phyloP scores from a whole-genome alignment of 2,113 vertebrate species.

The Gila orcuttii region DNA sequence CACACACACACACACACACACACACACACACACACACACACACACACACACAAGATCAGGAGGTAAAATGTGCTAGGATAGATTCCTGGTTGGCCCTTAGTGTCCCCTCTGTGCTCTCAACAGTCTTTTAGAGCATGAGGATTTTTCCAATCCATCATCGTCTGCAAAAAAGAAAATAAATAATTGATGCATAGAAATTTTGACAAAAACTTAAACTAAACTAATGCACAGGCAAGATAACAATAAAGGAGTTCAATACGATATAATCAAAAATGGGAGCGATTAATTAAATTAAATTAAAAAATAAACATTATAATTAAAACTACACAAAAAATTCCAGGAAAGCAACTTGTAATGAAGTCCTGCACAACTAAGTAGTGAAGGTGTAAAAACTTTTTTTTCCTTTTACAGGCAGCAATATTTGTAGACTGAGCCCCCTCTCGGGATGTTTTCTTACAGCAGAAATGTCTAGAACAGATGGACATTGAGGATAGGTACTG shows the following conservation, averaged over 20 bases:
- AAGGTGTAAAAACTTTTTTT: not conserved
- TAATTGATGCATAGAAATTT: not conserved
- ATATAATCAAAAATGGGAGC: constrained; percentile 50
- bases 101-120: not conserved
- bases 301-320: not conserved
- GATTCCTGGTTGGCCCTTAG: constrained; percentile 7
- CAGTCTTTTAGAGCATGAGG: constrained; percentile 1
- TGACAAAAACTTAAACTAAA: not conserved
- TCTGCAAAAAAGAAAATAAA: constrained; percentile 60
- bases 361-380: not conserved
- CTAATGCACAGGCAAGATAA: not conserved
- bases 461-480: constrained; percentile 20
- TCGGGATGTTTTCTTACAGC: constrained; percentile 23
- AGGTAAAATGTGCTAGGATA: constrained; percentile 33
- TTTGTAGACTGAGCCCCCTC: constrained; percentile 14
- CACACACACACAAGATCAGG: not conserved
- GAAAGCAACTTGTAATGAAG: constrained; percentile 15
- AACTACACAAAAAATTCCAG: not conserved
- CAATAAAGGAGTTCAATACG: not conserved
- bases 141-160: constrained; percentile 61
- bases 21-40: not conserved
- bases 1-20: not conserved
- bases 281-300: not conserved
- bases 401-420: constrained; percentile 7
- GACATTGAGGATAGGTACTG: not conserved